phyloP scores from a whole-genome alignment of 2,113 vertebrate species.

The Brevimyrus niger region DNA sequence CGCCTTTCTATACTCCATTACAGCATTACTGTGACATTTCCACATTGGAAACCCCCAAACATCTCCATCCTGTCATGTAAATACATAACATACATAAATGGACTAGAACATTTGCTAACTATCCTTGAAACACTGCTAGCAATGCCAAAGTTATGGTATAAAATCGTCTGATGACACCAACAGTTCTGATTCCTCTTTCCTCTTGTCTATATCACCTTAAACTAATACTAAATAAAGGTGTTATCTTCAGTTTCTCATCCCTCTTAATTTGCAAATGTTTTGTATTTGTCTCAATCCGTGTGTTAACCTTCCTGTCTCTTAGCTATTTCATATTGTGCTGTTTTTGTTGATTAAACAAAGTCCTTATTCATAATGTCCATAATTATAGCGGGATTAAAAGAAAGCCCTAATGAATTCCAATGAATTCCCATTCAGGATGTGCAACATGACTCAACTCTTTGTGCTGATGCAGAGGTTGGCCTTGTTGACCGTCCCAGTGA shows the following conservation, averaged over 20 bases:
- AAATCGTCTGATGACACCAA: background rate
- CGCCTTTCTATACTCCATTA: background rate
- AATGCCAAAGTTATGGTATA: background rate
- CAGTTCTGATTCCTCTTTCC: background rate
- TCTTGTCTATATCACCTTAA: background rate
- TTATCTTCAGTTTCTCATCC: background rate
- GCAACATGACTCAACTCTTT: conserved; percentile 59
- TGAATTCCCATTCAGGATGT: background rate
- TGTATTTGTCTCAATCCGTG: background rate
- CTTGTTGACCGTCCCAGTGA: conserved; percentile 70
- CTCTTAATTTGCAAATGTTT: background rate
- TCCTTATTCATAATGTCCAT: background rate
- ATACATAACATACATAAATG: background rate
- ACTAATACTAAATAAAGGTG: background rate
- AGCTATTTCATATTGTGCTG: background rate
- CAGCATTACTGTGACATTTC: background rate
- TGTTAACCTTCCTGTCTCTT: background rate
- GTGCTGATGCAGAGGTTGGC: conserved; percentile 85
- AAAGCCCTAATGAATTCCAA: background rate
- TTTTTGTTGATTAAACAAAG: background rate
- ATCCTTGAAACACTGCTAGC: background rate
- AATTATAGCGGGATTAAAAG: background rate
- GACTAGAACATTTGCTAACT: background rate
- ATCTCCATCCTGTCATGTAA: background rate
- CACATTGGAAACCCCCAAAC: background rate